Base-by-base conservation (phyloP, 2,888 invertebrate genomes). In the Hirtodrosophila alboralis region DNA sequence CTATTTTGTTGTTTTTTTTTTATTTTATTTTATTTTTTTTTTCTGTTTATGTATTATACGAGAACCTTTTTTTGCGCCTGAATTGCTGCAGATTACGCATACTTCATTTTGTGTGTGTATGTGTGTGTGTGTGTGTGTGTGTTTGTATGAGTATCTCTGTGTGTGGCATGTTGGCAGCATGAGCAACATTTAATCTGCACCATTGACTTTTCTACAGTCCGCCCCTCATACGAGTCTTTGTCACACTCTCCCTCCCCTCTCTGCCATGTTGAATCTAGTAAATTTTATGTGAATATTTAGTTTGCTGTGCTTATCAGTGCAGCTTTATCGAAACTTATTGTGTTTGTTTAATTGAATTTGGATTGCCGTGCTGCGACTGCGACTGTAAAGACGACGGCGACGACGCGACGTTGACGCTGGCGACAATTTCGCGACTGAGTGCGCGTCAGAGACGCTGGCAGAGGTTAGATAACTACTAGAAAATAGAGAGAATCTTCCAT, bases 281-380 rank as follows among this genome's bases (percentile, higher is more conserved):
- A n/a, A 85, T 78, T 83, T 80, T 71, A 75, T 86, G 81, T 68
- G 84, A 84, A 84, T 86, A 81, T 84, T 86, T 88, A 87, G 88
- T 89, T 88, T 88, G 58, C 64, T 70, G 63, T 69, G 75, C 83
- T 88, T 88, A 88, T 88, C 88, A 76, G 71, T 49, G 47, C 60
- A 72, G 88, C 88, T 89, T 90, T 87, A 89, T 88, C 88, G 75
- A 78, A 89, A 87, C 85, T 87, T 88, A 88, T 89, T 89, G 89
- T 89, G 84, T 90, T 89, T 89, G 89, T 90, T 90, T 89, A 89
- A 89, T 89, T 89, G 89, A 89, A 89, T 89, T 89, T 87, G 80
- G 84, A 89, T 88, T 89, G 81, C 77, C 65, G 60, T 37, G 40
- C 45, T 37, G 44, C 51, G 57, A 51, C 49, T 48, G 43, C 52